These are phyloP conservation scores for Drosophila lowei DNA, from an alignment of 1,140 invertebrate genomes.

Conservation along the genomic window DNA sequence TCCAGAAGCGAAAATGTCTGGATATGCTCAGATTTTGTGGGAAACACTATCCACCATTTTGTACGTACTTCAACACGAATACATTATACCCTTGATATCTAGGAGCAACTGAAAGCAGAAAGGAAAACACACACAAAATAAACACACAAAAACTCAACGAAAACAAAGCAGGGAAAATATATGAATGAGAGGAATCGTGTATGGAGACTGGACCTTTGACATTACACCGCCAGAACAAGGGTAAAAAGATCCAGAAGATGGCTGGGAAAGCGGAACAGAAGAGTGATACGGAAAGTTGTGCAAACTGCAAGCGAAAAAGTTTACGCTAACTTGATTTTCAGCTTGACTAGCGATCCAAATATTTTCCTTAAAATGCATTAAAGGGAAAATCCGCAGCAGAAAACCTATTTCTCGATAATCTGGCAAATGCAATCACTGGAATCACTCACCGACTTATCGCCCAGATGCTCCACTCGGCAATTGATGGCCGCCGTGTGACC, in stretches of 20 bases:
- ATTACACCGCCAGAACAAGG: constrained; percentile 61
- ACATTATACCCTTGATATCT: background rate
- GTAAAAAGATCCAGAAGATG: constrained; percentile 33
- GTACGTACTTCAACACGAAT: background rate
- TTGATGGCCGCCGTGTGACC: constrained; percentile 93
- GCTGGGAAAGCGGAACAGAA: constrained; percentile 47
- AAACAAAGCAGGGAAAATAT: constrained; percentile 54
- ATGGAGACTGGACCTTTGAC: constrained; percentile 42
- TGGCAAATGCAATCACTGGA: constrained; percentile 37
- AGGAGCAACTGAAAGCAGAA: background rate
- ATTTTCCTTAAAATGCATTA: constrained; percentile 70
- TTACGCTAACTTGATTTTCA: constrained; percentile 74
- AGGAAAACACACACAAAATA: constrained; percentile 5
- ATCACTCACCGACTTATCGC: constrained; percentile 91
- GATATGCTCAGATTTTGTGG: too few relatives aligned
- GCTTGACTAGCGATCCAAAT: constrained; percentile 70
- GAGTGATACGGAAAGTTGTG: constrained; percentile 45
- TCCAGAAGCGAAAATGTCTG: too few relatives aligned
- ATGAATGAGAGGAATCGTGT: constrained; percentile 11
- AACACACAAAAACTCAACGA: constrained; percentile 60
- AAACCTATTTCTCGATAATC: constrained; percentile 50
- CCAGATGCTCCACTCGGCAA: constrained; percentile 91
- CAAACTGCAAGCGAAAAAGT: constrained; percentile 42
- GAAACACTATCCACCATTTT: too few relatives aligned
- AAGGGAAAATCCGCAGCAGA: constrained; percentile 16